These are phyloP conservation scores for Ephydatia muelleri DNA, from an alignment of 37 sponge, comb jelly and placozoan genomes.

Conservation along the genomic window DNA sequence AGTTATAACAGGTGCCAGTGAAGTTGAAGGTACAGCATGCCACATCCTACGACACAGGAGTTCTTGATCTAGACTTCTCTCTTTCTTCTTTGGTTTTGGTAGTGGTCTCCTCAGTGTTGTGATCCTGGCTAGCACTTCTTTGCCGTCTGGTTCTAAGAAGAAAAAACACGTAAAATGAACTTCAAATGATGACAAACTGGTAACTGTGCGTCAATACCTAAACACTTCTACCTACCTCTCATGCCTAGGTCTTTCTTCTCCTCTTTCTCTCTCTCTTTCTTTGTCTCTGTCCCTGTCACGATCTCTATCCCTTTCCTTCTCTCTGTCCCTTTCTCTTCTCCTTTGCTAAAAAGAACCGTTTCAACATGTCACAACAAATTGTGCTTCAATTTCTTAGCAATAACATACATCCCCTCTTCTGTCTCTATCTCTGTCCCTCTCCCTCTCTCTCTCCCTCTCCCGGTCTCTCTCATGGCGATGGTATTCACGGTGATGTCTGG, in stretches of 20 bases:
- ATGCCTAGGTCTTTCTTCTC: conserved; percentile 50
- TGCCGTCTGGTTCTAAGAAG: conserved; percentile 27
- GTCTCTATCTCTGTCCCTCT: conserved; percentile 61
- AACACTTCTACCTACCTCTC: conserved; percentile 18
- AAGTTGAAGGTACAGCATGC: not conserved
- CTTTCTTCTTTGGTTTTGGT: conserved; percentile 23
- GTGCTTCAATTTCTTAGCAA: not conserved
- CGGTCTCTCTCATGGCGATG: conserved; percentile 68
- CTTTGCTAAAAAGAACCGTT: not conserved
- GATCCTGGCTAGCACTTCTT: conserved; percentile 27
- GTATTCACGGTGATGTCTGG: conserved; percentile 30
- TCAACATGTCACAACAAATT: not conserved
- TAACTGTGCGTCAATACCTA: too few species aligned
- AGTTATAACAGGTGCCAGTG: not conserved
- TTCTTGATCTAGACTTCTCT: conserved; percentile 38
- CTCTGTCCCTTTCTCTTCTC: conserved; percentile 48
- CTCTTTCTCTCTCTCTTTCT: conserved; percentile 20
- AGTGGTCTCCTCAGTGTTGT: conserved; percentile 15
- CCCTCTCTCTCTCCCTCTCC: conserved; percentile 69
- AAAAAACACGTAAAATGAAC: not conserved
- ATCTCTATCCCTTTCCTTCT: conserved; percentile 45
- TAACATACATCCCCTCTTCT: not conserved
- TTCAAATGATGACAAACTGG: too few species aligned
- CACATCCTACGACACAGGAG: conserved; percentile 7
- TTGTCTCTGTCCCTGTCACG: conserved; percentile 26